Evolutionary conservation across 2,113 vertebrate genomes (phyloP), one percentile per base, ranked within the genome.

Genomic region (Leucopsar rothschildi): DNA sequence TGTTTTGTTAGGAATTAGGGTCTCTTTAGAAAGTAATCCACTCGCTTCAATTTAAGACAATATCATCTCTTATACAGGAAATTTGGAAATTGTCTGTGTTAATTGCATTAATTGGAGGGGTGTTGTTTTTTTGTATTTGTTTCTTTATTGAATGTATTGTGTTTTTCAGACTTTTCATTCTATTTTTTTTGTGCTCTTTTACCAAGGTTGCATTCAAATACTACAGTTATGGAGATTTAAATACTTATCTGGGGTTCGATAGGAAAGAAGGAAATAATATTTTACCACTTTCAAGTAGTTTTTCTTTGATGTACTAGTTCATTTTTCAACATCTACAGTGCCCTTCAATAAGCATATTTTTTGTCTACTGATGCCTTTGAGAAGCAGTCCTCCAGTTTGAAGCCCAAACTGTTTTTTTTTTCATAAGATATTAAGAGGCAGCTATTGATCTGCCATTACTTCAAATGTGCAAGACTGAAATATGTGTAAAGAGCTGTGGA

Each of bases 391-490:
- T 96, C 90, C 56, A 92, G 39, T 92, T 85, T 97, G 83, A 97
- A 96, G 66, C 61, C 69, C 76, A 88, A 95, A 86, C 72, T 93
- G 24, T 55, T 49, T 86, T 50, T 50, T 55, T 88, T 59, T 57
- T 35, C 60, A 7, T 89, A 94, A 92, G 66, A n/a, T 92, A 57
- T 87, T 94, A 93, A 72, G 65, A 92, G 33, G 81, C 79, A 92
- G 78, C 80, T 97, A 85, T 97, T 97, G 94, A 97, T 97, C 85
- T 94, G 75, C 94, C 85, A 93, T 92, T 97, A 53, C 87, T 96
- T 92, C 90, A 91, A 91, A 95, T 66, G 82, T 88, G 27, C 44
- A 55, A 96, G 75, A 63, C 88, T 70, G 76, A 72, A 87, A 89
- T 93, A 88, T 24, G 61, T 92, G 59, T 82, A 92, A 93, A 87